Evolutionary conservation across 2,113 vertebrate genomes (phyloP).

Genomic region (Macrotus californicus): DNA sequence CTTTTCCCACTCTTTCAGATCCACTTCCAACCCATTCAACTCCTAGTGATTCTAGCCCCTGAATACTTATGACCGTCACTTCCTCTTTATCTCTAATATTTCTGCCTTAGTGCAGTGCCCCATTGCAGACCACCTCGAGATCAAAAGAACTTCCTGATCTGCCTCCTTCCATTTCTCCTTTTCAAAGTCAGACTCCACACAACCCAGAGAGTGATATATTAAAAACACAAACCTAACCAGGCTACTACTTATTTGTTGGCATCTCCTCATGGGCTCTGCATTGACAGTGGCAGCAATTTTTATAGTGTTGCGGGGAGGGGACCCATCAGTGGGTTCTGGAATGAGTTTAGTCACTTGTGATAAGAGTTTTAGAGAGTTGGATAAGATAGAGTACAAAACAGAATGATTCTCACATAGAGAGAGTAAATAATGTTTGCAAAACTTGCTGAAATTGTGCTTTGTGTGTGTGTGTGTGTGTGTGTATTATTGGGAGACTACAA

Average conservation of each 20-base stretch:
- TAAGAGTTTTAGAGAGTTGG: background rate
- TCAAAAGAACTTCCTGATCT: background rate
- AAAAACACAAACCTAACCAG: background rate
- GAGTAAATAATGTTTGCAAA: background rate
- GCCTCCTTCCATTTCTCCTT: background rate
- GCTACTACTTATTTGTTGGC: background rate
- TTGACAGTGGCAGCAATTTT: background rate
- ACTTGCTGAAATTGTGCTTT: background rate
- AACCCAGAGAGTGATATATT: background rate
- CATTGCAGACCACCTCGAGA: background rate
- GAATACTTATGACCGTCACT: background rate
- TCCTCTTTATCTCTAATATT: background rate
- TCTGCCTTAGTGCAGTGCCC: background rate
- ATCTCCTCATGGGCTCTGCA: background rate
- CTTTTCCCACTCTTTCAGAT: background rate
- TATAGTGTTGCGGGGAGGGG: background rate
- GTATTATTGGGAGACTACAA: background rate
- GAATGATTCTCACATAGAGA: background rate
- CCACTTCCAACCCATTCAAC: background rate
- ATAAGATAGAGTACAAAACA: background rate
- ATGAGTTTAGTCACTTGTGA: background rate
- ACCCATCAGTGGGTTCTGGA: background rate
- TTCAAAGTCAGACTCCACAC: background rate
- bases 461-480: too few relatives aligned
- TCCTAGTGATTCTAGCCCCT: background rate